Evolutionary conservation across 2,888 invertebrate species (phyloP).

Genomic region (Drosophila engyochracea): DNA sequence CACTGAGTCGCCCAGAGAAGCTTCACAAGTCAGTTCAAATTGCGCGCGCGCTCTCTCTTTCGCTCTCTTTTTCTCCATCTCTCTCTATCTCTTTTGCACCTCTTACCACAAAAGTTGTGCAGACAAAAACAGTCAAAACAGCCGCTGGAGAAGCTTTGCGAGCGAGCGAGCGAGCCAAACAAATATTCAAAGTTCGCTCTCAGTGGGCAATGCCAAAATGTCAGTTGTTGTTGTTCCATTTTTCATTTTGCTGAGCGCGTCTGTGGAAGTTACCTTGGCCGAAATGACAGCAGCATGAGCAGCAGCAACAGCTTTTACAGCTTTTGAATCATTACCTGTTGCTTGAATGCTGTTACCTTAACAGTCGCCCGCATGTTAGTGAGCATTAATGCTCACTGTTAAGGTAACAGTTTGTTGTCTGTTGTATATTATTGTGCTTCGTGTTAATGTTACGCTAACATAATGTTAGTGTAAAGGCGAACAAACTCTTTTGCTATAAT

Average conservation of each 20-base stretch:
- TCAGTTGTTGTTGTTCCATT: slow-evolving; percentile 24
- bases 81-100: slow-evolving; percentile 12
- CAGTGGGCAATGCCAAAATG: slow-evolving; percentile 47
- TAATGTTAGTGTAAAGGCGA: background rate
- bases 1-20: slow-evolving; percentile 66
- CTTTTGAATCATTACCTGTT: slow-evolving; percentile 58
- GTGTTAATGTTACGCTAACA: background rate
- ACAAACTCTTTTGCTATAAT: background rate
- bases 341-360: slow-evolving; percentile 20
- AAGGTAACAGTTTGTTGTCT: slow-evolving; percentile 11
- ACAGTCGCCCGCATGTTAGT: slow-evolving; percentile 1
- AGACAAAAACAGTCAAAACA: slow-evolving; percentile 36
- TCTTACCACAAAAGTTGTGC: slow-evolving; percentile 36
- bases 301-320: slow-evolving; percentile 42
- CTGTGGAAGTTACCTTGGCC: slow-evolving; percentile 68
- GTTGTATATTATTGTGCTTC: no score
- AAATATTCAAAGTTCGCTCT: slow-evolving; percentile 52
- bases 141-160: slow-evolving; percentile 17
- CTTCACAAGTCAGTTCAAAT: slow-evolving; percentile 25
- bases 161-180: slow-evolving; percentile 20
- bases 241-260: slow-evolving; percentile 35
- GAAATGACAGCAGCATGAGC: slow-evolving; percentile 58
- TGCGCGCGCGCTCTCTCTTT: background rate
- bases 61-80: slow-evolving; percentile 2
- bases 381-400: slow-evolving; percentile 25